Conservation (phyloP, 2,113 vertebrate genomes). For the Miniopterus natalensis region DNA sequence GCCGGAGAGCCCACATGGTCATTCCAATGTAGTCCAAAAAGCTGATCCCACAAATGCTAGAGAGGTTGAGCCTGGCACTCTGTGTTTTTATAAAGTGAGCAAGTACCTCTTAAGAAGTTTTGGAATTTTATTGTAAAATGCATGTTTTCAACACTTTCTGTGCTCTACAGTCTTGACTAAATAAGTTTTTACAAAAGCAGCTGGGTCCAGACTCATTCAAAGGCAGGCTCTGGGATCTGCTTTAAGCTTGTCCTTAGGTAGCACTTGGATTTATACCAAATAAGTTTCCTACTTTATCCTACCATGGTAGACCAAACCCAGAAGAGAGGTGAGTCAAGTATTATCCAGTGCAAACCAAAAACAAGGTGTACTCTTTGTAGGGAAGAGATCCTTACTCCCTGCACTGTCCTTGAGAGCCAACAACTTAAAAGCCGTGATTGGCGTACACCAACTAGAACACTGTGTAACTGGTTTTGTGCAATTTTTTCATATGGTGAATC, state of each 20-base stretch:
- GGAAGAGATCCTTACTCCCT: background rate
- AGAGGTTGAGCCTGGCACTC: background rate
- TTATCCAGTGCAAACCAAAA: background rate
- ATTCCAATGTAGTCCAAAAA: slow-evolving; percentile 43
- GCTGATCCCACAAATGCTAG: background rate
- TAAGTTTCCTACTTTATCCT: background rate
- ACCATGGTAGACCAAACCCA: background rate
- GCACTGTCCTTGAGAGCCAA: background rate
- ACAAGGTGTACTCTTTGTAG: background rate
- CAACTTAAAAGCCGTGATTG: background rate
- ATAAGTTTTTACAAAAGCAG: background rate
- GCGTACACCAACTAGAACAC: background rate
- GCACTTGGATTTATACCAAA: slow-evolving; percentile 13
- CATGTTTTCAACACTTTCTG: background rate
- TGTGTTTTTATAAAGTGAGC: background rate
- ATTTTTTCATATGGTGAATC: background rate
- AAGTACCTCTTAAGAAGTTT: slow-evolving; percentile 1
- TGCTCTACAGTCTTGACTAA: slow-evolving; percentile 52
- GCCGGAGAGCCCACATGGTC: slow-evolving; percentile 22
- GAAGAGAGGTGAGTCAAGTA: slow-evolving; percentile 4
- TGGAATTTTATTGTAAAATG: slow-evolving; percentile 41
- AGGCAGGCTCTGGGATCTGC: background rate
- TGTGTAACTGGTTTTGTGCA: background rate
- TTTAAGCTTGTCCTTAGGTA: slow-evolving; percentile 20
- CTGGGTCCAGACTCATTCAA: slow-evolving; percentile 1